These are phyloP conservation scores for Drosophila virilis DNA, from an alignment of 1,140 invertebrate species.

Conservation along the genomic window DNA sequence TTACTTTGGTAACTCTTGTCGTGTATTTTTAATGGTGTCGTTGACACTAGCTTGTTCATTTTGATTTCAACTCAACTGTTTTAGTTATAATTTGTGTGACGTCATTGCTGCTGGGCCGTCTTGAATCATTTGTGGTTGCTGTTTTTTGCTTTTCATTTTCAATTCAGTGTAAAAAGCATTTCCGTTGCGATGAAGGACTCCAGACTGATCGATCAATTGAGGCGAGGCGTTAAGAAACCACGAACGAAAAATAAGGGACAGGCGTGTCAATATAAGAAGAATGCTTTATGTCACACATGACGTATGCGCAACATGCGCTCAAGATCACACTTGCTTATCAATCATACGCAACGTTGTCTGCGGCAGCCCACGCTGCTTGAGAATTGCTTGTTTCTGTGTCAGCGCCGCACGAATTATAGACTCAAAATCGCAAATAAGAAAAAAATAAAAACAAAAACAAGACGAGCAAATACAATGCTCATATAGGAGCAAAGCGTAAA, in stretches of 20 bases:
- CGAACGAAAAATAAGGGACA: constrained; percentile 43
- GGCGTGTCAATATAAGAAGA: constrained; percentile 14
- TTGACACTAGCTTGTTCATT: constrained; percentile 53
- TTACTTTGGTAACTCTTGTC: constrained; percentile 57
- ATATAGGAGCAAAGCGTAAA: neutral
- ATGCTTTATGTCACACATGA: constrained; percentile 36
- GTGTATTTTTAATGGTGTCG: constrained; percentile 46
- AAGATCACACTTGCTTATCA: constrained; percentile 68
- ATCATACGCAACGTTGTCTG: constrained; percentile 68
- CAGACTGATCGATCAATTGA: constrained; percentile 50
- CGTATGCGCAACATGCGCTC: constrained; percentile 53
- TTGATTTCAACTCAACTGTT: constrained; percentile 43
- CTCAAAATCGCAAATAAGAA: constrained; percentile 63
- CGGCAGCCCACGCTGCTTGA: constrained; percentile 56
- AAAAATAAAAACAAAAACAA: constrained; percentile 46
- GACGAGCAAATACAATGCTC: constrained; percentile 40
- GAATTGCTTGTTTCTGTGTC: constrained; percentile 58
- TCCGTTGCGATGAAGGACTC: constrained; percentile 67
- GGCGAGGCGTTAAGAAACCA: constrained; percentile 24
- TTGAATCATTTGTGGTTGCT: constrained; percentile 56
- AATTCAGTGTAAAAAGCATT: constrained; percentile 30
- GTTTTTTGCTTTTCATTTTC: constrained; percentile 1
- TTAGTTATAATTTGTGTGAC: constrained; percentile 51
- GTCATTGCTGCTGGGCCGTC: constrained; percentile 40
- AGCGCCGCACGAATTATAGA: constrained; percentile 70